Base-by-base conservation (phyloP, 1,140 invertebrate genomes). In the Schlechtendalia chinensis region DNA sequence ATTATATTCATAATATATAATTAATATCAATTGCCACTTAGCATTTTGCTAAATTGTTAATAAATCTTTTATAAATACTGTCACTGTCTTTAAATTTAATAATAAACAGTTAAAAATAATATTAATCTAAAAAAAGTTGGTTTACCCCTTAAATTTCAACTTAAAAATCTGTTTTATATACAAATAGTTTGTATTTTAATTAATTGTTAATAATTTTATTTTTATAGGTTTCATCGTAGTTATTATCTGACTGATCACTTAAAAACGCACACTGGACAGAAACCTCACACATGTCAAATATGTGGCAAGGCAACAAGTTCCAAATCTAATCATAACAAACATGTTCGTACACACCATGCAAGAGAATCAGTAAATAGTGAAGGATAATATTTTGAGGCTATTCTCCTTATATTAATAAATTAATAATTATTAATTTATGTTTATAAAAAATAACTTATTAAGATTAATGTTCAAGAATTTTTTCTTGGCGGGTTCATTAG, bases 251-350 rank as follows among this genome's bases (percentile, higher is more conserved):
- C 92, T 61, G 94, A 95, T 84, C 94, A 97, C 84, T 89, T 93
- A 86, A 89, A 92, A 82, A 91, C 94, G 24, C 95, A 97, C 83
- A 94, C 91, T 24, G 92, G 94, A 0, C 89, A 90, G n/a, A 88
- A 93, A 72, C 94, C 94, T 1, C 94, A 92, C 85, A 89, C 91
- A 0, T 96, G 94, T 86, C 92, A 93, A 82, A 92, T 94, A 72
- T 96, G 94, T 86, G 93, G 93, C 3, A 95, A 95, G 85, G 91
- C 91, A 17, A 94, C 92, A 39, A 91, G 91, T 82, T 94, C 93
- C 47, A 95, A 94, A 86, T 94, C 93, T 39, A 95, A 94, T 87
- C 93, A 95, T 84, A 94, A 94, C 84, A 94, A 94, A 85, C 93
- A 95, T 85, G 89, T 95, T 56, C 92, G 92, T 85, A 95, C 94